These are phyloP conservation scores for Carassius gibelio DNA, from an alignment of 2,113 vertebrate genomes.

Conservation along the genomic window DNA sequence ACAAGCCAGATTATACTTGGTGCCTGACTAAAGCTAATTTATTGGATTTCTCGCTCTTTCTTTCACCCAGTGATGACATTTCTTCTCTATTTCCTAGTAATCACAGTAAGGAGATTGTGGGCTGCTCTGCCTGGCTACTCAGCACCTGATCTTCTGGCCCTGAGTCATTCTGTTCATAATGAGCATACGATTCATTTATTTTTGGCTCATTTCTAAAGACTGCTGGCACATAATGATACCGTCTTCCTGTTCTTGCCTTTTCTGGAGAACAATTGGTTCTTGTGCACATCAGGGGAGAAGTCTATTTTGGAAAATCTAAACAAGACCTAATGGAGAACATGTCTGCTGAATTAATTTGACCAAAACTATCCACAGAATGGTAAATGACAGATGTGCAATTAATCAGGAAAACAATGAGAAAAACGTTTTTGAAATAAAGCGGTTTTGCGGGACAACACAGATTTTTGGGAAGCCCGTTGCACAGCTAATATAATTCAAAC, in stretches of 20 bases:
- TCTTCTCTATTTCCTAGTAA: constrained; percentile 44
- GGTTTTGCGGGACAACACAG: constrained; percentile 13
- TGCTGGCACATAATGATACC: neutral
- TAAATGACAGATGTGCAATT: neutral
- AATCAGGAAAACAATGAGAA: neutral
- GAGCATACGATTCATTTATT: constrained; percentile 24
- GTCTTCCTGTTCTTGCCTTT: neutral
- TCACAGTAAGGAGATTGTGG: constrained; percentile 41
- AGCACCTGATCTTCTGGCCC: constrained; percentile 28
- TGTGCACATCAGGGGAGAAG: neutral
- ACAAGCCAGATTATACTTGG: neutral
- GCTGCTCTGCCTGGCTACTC: constrained; percentile 1
- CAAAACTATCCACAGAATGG: neutral
- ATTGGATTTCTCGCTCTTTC: constrained; percentile 20
- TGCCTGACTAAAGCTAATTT: constrained; percentile 41
- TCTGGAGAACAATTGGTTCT: constrained; percentile 1
- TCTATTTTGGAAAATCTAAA: constrained; percentile 5
- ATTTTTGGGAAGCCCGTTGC: neutral
- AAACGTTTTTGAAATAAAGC: neutral
- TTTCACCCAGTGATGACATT: constrained; percentile 42
- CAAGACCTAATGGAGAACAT: constrained; percentile 8
- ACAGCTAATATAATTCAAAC: constrained; percentile 17
- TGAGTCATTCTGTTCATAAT: constrained; percentile 29
- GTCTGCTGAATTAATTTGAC: neutral
- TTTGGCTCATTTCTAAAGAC: constrained; percentile 13